Percentiles rank a stretch among this genome's conserved stretches.
phyloP scores from a whole-genome alignment of 2,888 invertebrate genomes.

The Dione vanillae region DNA sequence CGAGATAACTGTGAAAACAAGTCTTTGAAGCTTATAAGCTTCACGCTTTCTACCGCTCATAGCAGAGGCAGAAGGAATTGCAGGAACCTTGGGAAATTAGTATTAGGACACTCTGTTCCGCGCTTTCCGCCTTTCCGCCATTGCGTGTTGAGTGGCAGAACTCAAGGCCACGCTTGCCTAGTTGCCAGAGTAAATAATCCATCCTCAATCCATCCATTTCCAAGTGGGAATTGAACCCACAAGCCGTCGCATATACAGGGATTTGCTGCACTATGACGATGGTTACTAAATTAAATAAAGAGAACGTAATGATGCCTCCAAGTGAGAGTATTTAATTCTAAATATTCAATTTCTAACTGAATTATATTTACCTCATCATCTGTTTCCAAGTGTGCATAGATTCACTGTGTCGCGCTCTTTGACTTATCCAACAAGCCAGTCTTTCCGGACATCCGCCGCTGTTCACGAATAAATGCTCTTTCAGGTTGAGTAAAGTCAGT shows the following conservation, averaged over 20 bases:
- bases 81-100: no score
- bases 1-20: no score
- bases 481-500: slow-evolving; percentile 57
- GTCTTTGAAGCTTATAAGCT: no score
- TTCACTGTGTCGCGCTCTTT: slow-evolving; percentile 53
- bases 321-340: neutral
- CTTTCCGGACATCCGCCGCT: slow-evolving; percentile 64
- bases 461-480: slow-evolving; percentile 59
- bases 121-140: no score
- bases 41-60: no score
- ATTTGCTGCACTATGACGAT: no score
- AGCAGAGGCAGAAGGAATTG: no score
- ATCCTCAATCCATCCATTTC: no score
- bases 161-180: neutral
- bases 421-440: slow-evolving; percentile 69
- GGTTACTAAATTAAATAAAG: no score
- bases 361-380: slow-evolving; percentile 59
- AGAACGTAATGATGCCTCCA: no score
- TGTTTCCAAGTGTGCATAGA: slow-evolving; percentile 54
- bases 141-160: neutral
- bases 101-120: no score
- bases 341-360: neutral
- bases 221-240: neutral
- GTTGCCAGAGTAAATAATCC: neutral
- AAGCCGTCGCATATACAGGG: neutral